Conservation (phyloP, 2,113 vertebrate species). For the Urocynchramus pylzowi region DNA sequence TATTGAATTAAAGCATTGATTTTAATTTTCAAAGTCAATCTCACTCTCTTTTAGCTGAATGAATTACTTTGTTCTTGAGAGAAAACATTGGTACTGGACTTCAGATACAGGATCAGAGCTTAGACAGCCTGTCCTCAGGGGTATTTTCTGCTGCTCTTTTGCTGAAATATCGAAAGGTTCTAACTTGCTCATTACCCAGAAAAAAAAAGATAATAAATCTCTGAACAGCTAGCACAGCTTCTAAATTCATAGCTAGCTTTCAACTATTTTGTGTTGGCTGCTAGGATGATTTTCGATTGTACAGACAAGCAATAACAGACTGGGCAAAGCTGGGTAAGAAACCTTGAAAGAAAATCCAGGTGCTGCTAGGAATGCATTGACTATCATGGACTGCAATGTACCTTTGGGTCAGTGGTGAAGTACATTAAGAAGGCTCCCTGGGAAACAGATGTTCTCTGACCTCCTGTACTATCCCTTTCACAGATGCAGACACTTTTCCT, state of each 20-base stretch:
- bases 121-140: background rate
- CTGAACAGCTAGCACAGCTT: background rate
- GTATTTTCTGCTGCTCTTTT: background rate
- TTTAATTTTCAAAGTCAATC: slow-evolving; percentile 61
- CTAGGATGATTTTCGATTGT: background rate
- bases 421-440: background rate
- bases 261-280: background rate
- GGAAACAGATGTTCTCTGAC: slow-evolving; percentile 1
- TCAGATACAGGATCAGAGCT: slow-evolving; percentile 18
- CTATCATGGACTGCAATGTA: background rate
- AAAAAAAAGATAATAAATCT: background rate
- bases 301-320: background rate
- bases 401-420: background rate
- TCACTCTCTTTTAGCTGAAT: slow-evolving; percentile 37
- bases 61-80: slow-evolving; percentile 38
- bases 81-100: slow-evolving; percentile 30
- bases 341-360: slow-evolving; percentile 14
- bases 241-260: slow-evolving; percentile 29
- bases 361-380: background rate
- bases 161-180: background rate
- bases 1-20: slow-evolving; percentile 62
- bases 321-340: background rate
- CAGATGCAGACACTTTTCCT: background rate
- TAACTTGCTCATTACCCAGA: background rate
- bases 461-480: background rate